phyloP scores from a whole-genome alignment of 2,113 vertebrate genomes.

The Podiceps cristatus region DNA sequence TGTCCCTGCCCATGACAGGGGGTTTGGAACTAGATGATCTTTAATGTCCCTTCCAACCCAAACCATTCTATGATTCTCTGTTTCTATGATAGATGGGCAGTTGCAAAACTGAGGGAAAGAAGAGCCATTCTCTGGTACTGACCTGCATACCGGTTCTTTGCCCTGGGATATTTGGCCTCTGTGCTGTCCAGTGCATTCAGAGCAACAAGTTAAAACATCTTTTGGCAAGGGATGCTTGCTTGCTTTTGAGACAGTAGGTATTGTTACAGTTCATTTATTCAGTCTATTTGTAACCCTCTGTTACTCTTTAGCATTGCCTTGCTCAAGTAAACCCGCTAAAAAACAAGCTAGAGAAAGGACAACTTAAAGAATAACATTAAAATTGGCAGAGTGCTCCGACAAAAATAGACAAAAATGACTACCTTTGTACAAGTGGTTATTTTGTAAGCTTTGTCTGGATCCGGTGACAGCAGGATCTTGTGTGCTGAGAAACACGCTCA shows the following conservation, averaged over 20 bases:
- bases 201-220: background rate
- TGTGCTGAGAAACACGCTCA: background rate
- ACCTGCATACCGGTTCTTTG: background rate
- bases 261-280: background rate
- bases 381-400: background rate
- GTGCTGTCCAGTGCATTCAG: background rate
- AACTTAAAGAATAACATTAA: background rate
- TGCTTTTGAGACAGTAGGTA: background rate
- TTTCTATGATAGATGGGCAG: background rate
- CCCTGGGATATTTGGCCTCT: background rate
- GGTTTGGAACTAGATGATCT: no score
- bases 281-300: background rate
- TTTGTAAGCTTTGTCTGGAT: fast-evolving
- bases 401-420: background rate
- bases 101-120: background rate
- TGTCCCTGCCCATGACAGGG: no score
- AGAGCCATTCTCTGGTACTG: background rate
- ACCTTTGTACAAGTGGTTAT: background rate
- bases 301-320: background rate
- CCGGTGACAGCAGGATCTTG: background rate
- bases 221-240: background rate
- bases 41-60: no score
- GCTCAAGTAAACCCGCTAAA: background rate
- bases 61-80: no score
- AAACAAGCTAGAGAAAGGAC: background rate